These are phyloP conservation scores for Distichodus sexfasciatus DNA, from an alignment of 2,797 vertebrate species.

Conservation along the genomic window DNA sequence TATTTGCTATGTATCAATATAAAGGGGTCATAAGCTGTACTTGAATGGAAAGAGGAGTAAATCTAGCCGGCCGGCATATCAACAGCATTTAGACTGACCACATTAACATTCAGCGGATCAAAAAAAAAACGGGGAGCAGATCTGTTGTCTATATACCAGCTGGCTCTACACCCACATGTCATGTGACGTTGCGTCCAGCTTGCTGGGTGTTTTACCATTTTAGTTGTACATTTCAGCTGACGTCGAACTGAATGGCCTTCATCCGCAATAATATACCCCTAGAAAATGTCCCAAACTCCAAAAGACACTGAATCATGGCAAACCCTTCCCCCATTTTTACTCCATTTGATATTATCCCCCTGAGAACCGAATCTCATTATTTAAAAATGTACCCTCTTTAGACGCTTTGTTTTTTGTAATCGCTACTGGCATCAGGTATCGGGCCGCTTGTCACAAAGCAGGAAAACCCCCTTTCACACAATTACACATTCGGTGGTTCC, in stretches of 20 bases:
- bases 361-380: constrained; percentile 29
- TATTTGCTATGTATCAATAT: too few relatives aligned
- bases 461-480: not conserved
- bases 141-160: constrained; percentile 8
- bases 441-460: not conserved
- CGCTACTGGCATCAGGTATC: not conserved
- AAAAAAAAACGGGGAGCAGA: not conserved
- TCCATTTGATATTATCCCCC: constrained; percentile 3
- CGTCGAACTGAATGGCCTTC: not conserved
- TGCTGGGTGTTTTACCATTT: not conserved
- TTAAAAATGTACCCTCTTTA: not conserved
- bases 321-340: constrained; percentile 8
- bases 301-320: not conserved
- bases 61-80: too few relatives aligned
- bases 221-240: not conserved
- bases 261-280: not conserved
- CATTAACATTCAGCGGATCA: not conserved
- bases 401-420: not conserved
- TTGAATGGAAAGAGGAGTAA: too few relatives aligned
- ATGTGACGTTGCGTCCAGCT: not conserved
- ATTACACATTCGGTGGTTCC: not conserved
- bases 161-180: not conserved
- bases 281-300: not conserved
- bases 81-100: not conserved
- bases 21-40: too few relatives aligned